Percentiles rank a stretch among this genome's conserved stretches.
Evolutionary conservation across 37 sponge, comb jelly and placozoan genomes (phyloP).

Genomic region (Bolinopsis microptera): DNA sequence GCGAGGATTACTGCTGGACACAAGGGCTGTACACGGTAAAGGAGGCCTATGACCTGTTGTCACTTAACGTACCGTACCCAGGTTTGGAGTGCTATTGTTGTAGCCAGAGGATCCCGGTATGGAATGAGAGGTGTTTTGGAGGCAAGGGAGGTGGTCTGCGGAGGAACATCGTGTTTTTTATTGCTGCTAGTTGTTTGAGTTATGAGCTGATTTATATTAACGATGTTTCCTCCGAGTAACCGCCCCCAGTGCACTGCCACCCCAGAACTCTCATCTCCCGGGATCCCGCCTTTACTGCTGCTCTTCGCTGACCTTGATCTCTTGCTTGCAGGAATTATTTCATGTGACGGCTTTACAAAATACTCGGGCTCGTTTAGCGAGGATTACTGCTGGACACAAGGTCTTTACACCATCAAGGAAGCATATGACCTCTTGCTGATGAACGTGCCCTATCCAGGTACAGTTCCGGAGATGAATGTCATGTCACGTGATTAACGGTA

Average conservation of each 20-base stretch:
- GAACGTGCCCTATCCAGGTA: conserved; percentile 43
- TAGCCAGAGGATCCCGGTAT: not conserved
- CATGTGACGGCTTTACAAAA: conserved; percentile 41
- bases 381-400: conserved; percentile 56
- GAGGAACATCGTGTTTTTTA: no score
- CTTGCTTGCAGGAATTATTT: conserved; percentile 42
- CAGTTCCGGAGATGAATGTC: not conserved
- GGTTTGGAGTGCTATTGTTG: conserved; percentile 2
- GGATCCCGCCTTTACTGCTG: not conserved
- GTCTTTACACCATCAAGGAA: conserved; percentile 14
- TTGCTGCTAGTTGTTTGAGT: not conserved
- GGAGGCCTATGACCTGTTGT: not conserved
- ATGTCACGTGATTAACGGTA: not conserved
- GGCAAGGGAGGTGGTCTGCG: no score
- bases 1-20: conserved; percentile 28
- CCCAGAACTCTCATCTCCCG: not conserved
- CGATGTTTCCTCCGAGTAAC: not conserved
- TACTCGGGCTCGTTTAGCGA: conserved; percentile 48
- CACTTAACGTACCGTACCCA: not conserved
- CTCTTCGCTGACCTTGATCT: not conserved
- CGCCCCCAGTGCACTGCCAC: not conserved
- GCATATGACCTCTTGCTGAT: not conserved
- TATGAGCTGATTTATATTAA: not conserved
- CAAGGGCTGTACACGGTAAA: conserved; percentile 5
- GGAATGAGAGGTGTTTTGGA: not conserved